Percentiles rank a stretch among this genome's conserved stretches.
Evolutionary conservation across 2,888 invertebrate genomes (phyloP).

Genomic region (Ormia ochracea): DNA sequence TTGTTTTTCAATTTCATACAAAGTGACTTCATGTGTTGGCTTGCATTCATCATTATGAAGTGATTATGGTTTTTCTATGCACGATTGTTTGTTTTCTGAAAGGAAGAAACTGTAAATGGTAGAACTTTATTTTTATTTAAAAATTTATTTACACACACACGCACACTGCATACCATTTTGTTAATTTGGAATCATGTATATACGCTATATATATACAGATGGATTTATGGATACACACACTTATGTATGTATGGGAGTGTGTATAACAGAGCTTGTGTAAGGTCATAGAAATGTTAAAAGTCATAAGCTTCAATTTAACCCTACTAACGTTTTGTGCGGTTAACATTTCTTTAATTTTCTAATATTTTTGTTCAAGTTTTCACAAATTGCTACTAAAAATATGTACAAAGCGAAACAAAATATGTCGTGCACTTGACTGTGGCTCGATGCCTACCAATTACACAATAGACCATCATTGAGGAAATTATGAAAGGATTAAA

Average conservation of each 20-base stretch:
- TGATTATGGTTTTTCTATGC: background rate
- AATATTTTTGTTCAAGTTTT: background rate
- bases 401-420: background rate
- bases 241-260: background rate
- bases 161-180: background rate
- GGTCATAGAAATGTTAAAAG: constrained; percentile 77
- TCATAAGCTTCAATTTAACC: constrained; percentile 69
- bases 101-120: background rate
- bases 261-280: constrained; percentile 68
- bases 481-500: background rate
- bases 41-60: background rate
- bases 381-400: background rate
- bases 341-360: background rate
- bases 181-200: background rate
- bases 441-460: constrained; percentile 16
- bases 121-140: background rate
- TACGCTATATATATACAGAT: too few relatives aligned
- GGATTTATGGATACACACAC: too few relatives aligned
- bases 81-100: background rate
- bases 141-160: background rate
- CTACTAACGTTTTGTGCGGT: constrained; percentile 24
- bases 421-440: background rate
- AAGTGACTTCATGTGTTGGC: background rate
- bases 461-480: background rate
- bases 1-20: background rate